Conservation (phyloP, 2,113 vertebrate species). For the Erythrolamprus reginae region DNA sequence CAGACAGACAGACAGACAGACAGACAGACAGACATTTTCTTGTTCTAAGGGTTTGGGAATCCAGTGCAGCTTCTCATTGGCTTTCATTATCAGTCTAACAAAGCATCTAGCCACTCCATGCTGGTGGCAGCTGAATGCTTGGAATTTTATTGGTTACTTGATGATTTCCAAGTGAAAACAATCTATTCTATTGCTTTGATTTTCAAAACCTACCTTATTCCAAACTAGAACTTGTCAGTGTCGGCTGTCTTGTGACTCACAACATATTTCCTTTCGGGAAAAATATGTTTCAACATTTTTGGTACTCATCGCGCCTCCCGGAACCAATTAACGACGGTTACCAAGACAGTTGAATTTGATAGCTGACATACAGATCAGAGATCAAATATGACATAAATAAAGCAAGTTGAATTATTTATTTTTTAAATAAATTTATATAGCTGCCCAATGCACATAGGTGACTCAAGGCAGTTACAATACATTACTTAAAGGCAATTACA, state of each 20-base stretch:
- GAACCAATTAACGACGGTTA: no score
- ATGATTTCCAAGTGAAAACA: background rate
- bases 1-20: no score
- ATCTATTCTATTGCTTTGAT: background rate
- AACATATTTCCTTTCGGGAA: no score
- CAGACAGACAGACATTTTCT: no score
- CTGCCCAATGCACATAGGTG: background rate
- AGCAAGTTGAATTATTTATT: background rate
- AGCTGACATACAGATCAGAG: background rate
- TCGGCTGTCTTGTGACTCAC: no score
- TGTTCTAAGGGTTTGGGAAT: background rate
- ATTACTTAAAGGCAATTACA: background rate
- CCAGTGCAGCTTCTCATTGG: background rate
- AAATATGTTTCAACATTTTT: no score
- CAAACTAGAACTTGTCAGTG: no score
- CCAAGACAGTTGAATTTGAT: background rate
- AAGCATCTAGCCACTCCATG: background rate
- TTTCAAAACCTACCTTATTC: background rate
- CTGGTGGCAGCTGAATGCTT: background rate
- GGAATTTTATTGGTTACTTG: background rate
- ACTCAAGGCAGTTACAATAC: background rate
- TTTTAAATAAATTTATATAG: background rate
- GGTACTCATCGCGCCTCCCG: no score
- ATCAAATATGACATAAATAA: background rate
- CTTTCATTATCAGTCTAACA: background rate